Evolutionary conservation across 2,888 invertebrate genomes (phyloP).

Genomic region (Fissipunctia ypsillon): DNA sequence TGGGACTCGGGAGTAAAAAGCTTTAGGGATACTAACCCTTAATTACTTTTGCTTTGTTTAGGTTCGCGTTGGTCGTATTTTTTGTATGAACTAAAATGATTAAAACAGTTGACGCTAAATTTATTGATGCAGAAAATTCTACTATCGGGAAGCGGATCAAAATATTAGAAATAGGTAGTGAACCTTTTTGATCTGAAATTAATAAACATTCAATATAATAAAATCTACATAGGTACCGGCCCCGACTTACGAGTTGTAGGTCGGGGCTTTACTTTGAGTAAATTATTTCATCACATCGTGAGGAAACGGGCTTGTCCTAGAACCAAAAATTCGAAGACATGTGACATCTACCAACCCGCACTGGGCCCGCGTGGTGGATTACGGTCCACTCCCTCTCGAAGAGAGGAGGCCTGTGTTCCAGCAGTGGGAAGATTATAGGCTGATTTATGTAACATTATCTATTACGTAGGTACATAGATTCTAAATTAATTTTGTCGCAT

Average conservation of each 20-base stretch:
- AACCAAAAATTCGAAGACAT: no score
- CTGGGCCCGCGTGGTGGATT: no score
- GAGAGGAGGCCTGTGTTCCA: no score
- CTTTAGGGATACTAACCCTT: conserved; percentile 42
- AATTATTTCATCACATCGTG: no score
- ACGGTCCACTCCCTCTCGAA: no score
- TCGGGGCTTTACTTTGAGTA: no score
- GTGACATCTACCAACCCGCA: no score
- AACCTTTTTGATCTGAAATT: neutral
- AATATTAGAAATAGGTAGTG: neutral
- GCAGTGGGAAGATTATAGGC: no score
- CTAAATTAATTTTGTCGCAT: neutral
- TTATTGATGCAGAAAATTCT: neutral
- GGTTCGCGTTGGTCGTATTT: neutral
- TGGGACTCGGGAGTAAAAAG: conserved; percentile 41
- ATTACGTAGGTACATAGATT: neutral
- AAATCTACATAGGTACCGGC: no score
- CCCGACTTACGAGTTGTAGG: no score
- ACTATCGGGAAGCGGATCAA: neutral
- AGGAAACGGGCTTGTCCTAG: no score
- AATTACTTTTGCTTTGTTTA: conserved; percentile 50
- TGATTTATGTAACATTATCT: no score
- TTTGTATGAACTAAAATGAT: conserved; percentile 5
- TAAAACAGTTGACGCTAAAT: neutral
- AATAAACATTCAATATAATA: neutral